Evolutionary conservation across 2,888 invertebrate species (phyloP).

Genomic region (Lithophane semibrunnea): DNA sequence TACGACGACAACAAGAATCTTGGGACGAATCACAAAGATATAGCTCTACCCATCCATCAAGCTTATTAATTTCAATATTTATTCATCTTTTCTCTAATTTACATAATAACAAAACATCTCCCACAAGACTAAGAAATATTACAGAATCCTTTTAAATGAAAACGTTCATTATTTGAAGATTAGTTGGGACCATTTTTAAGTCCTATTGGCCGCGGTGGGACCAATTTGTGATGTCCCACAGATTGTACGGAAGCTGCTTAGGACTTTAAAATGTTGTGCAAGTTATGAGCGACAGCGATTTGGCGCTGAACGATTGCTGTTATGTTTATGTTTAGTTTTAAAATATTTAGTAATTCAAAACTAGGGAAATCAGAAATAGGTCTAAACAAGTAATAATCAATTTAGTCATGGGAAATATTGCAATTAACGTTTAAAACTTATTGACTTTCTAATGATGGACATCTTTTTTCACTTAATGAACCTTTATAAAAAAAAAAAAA

Average conservation of each 20-base stretch:
- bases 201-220: conserved; percentile 70
- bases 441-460: background rate
- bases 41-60: background rate
- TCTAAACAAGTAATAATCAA: background rate
- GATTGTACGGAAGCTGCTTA: conserved; percentile 59
- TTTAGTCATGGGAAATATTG: background rate
- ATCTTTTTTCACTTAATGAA: background rate
- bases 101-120: conserved; percentile 33
- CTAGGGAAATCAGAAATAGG: background rate
- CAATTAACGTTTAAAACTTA: background rate
- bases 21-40: conserved; percentile 13
- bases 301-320: background rate
- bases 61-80: background rate
- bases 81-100: conserved; percentile 30
- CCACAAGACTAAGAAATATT: conserved; percentile 54
- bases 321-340: background rate
- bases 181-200: conserved; percentile 74
- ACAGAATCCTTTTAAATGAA: conserved; percentile 67
- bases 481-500: too few relatives aligned
- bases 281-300: conserved; percentile 24
- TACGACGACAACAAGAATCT: background rate
- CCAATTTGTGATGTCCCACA: conserved; percentile 77
- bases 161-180: conserved; percentile 70
- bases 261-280: conserved; percentile 57
- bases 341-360: background rate